Percentiles rank a stretch among this genome's conserved stretches.
Conservation (phyloP, 1,140 invertebrate species). For the Drosophila sulfurigaster region DNA sequence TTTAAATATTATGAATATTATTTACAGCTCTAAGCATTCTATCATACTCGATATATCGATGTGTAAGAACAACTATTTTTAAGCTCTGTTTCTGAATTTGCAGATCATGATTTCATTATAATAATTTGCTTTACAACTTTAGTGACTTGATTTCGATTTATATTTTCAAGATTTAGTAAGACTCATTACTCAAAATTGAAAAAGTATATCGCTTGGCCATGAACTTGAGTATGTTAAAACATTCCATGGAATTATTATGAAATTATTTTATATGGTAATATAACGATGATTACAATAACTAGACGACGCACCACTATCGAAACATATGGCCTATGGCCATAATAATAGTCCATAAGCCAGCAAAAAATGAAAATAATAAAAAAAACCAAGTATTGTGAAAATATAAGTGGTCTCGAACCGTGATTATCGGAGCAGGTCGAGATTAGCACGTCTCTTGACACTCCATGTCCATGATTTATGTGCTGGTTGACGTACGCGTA, state of each 20-base stretch:
- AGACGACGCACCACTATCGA: conserved; percentile 1
- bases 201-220: neutral
- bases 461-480: conserved; percentile 51
- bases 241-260: neutral
- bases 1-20: no score
- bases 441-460: conserved; percentile 43
- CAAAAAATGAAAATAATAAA: no score
- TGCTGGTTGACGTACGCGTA: conserved; percentile 27
- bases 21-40: no score
- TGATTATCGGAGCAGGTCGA: conserved; percentile 41
- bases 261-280: neutral
- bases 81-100: no score
- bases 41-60: no score
- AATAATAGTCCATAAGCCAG: no score
- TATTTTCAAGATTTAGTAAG: neutral
- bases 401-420: conserved; percentile 19
- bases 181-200: no score
- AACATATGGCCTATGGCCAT: neutral
- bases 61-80: no score
- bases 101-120: no score
- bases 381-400: neutral
- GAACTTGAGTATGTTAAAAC: neutral
- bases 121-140: no score
- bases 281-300: neutral
- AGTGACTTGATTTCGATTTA: neutral